A percentile compares a stretch with the other conserved stretches of the same genome.
Conservation (phyloP, 2,888 invertebrate genomes). For the Lampropteryx suffumata region DNA sequence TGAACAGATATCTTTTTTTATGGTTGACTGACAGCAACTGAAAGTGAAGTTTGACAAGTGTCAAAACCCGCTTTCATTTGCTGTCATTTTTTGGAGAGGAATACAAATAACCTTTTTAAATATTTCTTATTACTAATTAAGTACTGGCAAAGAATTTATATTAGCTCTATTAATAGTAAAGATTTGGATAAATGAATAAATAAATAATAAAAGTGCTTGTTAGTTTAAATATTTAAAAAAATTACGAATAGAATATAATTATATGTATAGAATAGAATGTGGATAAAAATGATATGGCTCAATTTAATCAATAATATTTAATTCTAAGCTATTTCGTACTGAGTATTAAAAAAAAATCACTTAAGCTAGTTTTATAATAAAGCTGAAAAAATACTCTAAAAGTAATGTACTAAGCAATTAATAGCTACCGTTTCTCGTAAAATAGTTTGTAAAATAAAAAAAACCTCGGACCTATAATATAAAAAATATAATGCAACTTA, state of each 20-base stretch:
- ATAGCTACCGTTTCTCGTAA: conserved; percentile 39
- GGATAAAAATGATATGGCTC: conserved; percentile 29
- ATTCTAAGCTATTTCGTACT: conserved; percentile 17
- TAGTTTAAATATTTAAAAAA: not conserved
- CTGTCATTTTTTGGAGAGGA: too few species aligned
- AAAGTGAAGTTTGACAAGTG: too few species aligned
- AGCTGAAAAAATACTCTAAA: conserved; percentile 42
- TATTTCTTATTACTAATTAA: conserved; percentile 55
- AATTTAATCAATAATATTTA: conserved; percentile 22
- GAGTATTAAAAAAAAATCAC: conserved; percentile 38
- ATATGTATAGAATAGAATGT: not conserved
- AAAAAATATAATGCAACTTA: conserved; percentile 14
- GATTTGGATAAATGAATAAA: too few species aligned
- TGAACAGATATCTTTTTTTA: too few species aligned
- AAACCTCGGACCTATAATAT: conserved; percentile 18
- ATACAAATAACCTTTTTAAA: too few species aligned
- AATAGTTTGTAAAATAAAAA: conserved; percentile 26
- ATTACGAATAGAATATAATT: conserved; percentile 4
- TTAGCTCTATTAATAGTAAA: too few species aligned
- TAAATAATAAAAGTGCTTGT: too few species aligned
- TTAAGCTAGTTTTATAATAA: conserved; percentile 40
- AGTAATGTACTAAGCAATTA: conserved; percentile 36
- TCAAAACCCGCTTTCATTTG: too few species aligned
- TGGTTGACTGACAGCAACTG: too few species aligned
- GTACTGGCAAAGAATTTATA: conserved; percentile 64